A percentile compares a stretch with the other conserved stretches of the same genome.
Conservation (phyloP, 2,888 invertebrate species). For the Pristionchus fissidentatus region DNA sequence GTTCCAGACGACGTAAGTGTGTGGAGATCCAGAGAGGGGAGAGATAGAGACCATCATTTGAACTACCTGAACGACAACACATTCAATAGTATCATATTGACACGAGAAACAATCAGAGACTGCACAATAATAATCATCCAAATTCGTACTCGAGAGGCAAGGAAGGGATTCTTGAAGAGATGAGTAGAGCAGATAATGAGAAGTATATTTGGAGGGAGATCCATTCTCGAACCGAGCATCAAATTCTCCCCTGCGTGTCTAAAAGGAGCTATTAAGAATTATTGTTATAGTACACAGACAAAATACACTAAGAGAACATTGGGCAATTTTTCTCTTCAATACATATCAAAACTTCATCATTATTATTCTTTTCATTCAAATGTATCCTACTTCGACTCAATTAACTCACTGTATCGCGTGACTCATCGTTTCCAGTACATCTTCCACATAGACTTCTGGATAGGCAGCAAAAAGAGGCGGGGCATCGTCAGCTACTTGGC, state of each 20-base stretch:
- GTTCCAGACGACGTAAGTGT: constrained; percentile 80
- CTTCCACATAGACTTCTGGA: constrained; percentile 97
- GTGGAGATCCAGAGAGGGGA: constrained; percentile 49
- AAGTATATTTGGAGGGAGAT: constrained; percentile 88
- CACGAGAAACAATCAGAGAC: constrained; percentile 63
- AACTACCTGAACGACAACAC: constrained; percentile 58
- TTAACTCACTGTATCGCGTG: constrained; percentile 90
- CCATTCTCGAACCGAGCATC: not conserved
- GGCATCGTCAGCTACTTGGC: constrained; percentile 79
- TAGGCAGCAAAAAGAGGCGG: constrained; percentile 88
- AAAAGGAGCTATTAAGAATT: not conserved
- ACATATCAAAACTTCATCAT: too few relatives aligned
- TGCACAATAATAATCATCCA: not conserved
- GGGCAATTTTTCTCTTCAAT: too few relatives aligned
- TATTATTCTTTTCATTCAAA: too few relatives aligned
- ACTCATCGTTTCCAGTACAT: constrained; percentile 94
- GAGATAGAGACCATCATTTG: constrained; percentile 63
- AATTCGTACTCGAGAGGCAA: constrained; percentile 86
- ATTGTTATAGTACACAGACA: constrained; percentile 48
- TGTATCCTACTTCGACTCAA: too few relatives aligned
- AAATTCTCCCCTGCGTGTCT: constrained; percentile 24
- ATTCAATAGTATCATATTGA: not conserved
- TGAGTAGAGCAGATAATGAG: constrained; percentile 91
- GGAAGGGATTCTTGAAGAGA: constrained; percentile 94
- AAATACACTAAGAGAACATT: too few relatives aligned